Evolutionary conservation across 2,888 invertebrate genomes (phyloP).

Genomic region (Unio delphinus): DNA sequence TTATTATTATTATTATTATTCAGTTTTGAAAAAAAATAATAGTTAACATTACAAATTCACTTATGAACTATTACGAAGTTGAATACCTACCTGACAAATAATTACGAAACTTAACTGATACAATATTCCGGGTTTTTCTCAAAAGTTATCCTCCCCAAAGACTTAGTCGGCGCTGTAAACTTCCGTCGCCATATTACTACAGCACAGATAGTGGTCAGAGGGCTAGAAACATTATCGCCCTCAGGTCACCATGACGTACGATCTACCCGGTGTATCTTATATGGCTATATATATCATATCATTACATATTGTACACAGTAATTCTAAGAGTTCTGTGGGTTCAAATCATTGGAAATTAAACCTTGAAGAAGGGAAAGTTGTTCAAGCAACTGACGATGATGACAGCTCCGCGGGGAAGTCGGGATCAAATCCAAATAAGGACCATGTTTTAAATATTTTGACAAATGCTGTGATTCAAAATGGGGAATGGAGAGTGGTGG

Average conservation of each 20-base stretch:
- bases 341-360: conserved; percentile 88
- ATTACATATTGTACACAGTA: conserved; percentile 82
- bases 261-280: conserved; percentile 72
- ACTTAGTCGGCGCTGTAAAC: too few species aligned
- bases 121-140: too few species aligned
- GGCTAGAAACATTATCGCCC: too few species aligned
- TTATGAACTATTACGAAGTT: too few species aligned
- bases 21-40: too few species aligned
- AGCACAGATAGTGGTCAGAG: too few species aligned
- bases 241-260: conserved; percentile 54
- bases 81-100: too few species aligned
- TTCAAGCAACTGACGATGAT: conserved; percentile 42
- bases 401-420: conserved; percentile 29
- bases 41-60: too few species aligned
- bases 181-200: too few species aligned
- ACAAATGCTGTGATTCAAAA: conserved; percentile 56
- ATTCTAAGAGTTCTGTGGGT: conserved; percentile 87
- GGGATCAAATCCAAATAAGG: conserved; percentile 28
- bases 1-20: too few species aligned
- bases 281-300: conserved; percentile 81
- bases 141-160: too few species aligned
- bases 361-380: conserved; percentile 80
- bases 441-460: conserved; percentile 58
- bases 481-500: conserved; percentile 47
- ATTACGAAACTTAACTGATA: too few species aligned